Evolutionary conservation across 2,113 vertebrate species (phyloP).

Genomic region (Cyanoramphus novaezelandiae): DNA sequence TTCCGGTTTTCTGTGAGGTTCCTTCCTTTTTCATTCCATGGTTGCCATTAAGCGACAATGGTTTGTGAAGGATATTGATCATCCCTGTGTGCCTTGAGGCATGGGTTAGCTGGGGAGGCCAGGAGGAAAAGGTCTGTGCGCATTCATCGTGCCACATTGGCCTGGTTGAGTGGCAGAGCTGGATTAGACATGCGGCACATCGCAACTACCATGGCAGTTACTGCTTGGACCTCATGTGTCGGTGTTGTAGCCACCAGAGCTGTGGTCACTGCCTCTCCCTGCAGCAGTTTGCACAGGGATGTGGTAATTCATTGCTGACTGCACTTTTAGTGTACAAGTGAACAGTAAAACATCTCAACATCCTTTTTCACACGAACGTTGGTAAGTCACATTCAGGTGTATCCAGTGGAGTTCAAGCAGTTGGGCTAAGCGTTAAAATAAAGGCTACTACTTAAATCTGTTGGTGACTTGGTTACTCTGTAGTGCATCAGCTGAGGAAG

Average conservation of each 20-base stretch:
- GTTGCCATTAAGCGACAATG: neutral
- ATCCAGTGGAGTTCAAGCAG: neutral
- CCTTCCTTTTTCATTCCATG: neutral
- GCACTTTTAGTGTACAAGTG: neutral
- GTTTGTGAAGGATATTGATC: neutral
- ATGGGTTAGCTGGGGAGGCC: neutral
- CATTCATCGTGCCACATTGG: accelerated
- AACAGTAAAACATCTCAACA: neutral
- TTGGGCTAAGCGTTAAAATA: neutral
- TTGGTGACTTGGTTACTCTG: neutral
- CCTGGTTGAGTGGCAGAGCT: neutral
- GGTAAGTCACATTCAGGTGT: neutral
- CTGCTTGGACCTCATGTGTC: neutral
- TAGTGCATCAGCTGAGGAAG: neutral
- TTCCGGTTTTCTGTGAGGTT: neutral
- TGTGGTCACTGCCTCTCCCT: neutral
- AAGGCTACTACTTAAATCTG: neutral
- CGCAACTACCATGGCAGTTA: neutral
- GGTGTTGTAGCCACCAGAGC: neutral
- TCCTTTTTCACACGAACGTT: neutral
- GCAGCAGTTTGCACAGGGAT: neutral
- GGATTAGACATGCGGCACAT: neutral
- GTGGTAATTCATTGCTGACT: neutral
- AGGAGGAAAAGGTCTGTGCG: accelerated
- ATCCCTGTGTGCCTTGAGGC: neutral